Evolutionary conservation across 2,113 vertebrate species (phyloP).

Genomic region (Zosterops lateralis): DNA sequence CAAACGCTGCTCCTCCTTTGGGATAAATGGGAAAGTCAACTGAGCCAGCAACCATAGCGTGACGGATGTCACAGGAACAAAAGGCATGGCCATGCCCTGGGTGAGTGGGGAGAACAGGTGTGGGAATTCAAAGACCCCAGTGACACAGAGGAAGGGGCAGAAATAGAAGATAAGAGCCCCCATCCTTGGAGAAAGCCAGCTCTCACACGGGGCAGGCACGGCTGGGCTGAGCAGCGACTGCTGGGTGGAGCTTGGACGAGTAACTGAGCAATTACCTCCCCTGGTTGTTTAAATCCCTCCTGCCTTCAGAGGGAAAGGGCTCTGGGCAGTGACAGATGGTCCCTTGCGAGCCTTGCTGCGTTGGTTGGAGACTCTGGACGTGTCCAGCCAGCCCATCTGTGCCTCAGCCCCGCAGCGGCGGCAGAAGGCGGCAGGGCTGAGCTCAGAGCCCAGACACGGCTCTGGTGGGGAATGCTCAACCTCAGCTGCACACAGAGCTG

Average conservation of each 20-base stretch:
- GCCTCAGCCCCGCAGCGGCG: not conserved
- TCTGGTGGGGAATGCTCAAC: not conserved
- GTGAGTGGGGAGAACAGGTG: rapidly evolving
- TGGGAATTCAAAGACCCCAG: not conserved
- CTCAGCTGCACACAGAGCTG: not conserved
- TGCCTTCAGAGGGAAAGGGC: not conserved
- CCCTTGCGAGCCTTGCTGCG: not conserved
- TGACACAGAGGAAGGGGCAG: not conserved
- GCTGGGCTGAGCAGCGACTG: not conserved
- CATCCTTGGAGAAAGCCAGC: not conserved
- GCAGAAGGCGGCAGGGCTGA: not conserved
- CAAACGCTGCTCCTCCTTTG: not conserved
- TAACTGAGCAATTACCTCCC: slow-evolving; percentile 42
- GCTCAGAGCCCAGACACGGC: not conserved
- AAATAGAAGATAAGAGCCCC: not conserved
- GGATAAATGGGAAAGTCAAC: not conserved
- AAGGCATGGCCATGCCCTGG: rapidly evolving
- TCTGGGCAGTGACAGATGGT: slow-evolving; percentile 45
- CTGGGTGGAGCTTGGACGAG: not conserved
- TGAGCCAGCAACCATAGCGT: rapidly evolving
- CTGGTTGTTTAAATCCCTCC: not conserved
- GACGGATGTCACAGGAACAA: not conserved
- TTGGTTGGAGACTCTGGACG: not conserved
- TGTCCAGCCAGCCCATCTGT: not conserved
- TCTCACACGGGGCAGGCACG: not conserved